A percentile compares a stretch with the other conserved stretches of the same genome.
Evolutionary conservation across 2,888 invertebrate species (phyloP).

Genomic region (Eucera pruinosa): DNA sequence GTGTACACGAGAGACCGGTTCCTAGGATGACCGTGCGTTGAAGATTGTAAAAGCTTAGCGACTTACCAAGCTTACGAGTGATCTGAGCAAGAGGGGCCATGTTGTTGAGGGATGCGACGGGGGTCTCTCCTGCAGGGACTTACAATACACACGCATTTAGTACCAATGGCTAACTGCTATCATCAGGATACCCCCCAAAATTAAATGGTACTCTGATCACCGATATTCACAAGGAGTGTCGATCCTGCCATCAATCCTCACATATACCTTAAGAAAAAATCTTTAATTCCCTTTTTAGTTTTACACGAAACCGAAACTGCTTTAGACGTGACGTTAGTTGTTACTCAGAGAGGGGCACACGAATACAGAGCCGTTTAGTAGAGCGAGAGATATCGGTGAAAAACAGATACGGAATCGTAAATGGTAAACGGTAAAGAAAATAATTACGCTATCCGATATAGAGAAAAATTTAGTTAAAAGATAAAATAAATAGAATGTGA

Average conservation of each 20-base stretch:
- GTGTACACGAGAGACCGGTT: constrained; percentile 61
- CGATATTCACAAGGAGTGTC: constrained; percentile 61
- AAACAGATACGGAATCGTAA: constrained; percentile 31
- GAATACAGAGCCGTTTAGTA: constrained; percentile 18
- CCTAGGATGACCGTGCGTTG: constrained; percentile 76
- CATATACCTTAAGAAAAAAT: constrained; percentile 66
- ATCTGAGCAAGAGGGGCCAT: constrained; percentile 95
- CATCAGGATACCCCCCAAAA: constrained; percentile 71
- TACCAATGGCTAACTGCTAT: constrained; percentile 65
- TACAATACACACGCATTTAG: constrained; percentile 83
- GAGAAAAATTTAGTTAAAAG: background rate
- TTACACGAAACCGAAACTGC: constrained; percentile 57
- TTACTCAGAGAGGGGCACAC: constrained; percentile 17
- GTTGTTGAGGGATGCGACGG: constrained; percentile 91
- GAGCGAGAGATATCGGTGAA: constrained; percentile 20
- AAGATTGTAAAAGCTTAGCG: constrained; percentile 65
- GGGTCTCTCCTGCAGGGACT: constrained; percentile 85
- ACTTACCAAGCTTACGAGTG: constrained; percentile 96
- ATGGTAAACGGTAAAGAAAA: background rate
- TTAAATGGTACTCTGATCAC: constrained; percentile 68
- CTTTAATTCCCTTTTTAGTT: constrained; percentile 47
- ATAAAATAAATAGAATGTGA: constrained; percentile 3
- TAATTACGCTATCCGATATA: constrained; percentile 1
- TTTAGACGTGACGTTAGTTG: constrained; percentile 52
- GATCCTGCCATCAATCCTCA: constrained; percentile 61